Evolutionary conservation across 2,888 invertebrate genomes (phyloP).

Genomic region (Polia nebulosa): DNA sequence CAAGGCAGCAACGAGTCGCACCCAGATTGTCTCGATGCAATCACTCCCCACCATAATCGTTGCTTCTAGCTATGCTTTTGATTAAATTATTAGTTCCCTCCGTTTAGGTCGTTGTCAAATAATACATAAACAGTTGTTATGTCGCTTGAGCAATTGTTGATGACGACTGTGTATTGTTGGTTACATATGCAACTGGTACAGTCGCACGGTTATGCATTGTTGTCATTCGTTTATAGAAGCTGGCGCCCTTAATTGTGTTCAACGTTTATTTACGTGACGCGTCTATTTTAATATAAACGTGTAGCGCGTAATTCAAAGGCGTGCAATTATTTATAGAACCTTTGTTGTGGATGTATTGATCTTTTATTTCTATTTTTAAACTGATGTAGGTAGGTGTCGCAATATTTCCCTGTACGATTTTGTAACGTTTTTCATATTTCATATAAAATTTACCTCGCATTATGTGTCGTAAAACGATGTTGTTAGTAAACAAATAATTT

Average conservation of each 20-base stretch:
- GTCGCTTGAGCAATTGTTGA: constrained; percentile 62
- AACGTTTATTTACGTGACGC: constrained; percentile 47
- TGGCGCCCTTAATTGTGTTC: constrained; percentile 47
- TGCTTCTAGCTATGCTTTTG: constrained; percentile 70
- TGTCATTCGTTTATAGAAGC: constrained; percentile 49
- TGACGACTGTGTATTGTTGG: constrained; percentile 63
- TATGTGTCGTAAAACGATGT: neutral
- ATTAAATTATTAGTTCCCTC: constrained; percentile 79
- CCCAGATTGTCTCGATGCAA: constrained; percentile 48
- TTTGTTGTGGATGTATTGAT: constrained; percentile 34
- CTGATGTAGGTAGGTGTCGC: neutral
- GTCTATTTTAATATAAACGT: constrained; percentile 58
- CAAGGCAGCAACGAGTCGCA: constrained; percentile 38
- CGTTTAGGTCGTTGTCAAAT: constrained; percentile 59
- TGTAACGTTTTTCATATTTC: constrained; percentile 1
- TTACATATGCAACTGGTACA: constrained; percentile 52
- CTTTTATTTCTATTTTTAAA: constrained; percentile 26
- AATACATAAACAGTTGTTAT: constrained; percentile 70
- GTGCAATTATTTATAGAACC: constrained; percentile 48
- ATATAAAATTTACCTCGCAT: neutral
- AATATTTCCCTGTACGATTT: constrained; percentile 6
- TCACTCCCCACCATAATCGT: constrained; percentile 69
- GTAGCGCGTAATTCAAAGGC: constrained; percentile 34
- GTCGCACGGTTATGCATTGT: constrained; percentile 60
- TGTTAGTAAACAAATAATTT: constrained; percentile 49